Evolutionary conservation across 2,113 vertebrate genomes (phyloP), one percentile per base, ranked within the genome.

Genomic region (Hepsetus odoe): DNA sequence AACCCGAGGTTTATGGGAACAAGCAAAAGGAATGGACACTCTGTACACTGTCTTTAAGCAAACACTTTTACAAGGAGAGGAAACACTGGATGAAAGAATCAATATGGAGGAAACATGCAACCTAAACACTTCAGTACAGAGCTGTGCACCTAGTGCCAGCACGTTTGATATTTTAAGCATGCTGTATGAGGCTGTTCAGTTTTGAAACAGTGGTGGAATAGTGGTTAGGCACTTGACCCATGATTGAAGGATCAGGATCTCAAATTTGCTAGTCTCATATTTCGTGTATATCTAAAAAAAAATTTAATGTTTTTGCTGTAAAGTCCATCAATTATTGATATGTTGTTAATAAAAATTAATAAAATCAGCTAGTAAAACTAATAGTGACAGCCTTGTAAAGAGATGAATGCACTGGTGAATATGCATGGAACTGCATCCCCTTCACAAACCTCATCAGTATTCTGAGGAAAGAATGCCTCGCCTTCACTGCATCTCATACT

Each of bases 401-500:
- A 38, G 10, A 9, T n/a, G 32, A 38, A 11, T 22, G 61, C 61
- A 22, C 1, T 13, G 7, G 32, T 49, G 22, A 9, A 67, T 30
- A 67, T 40, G 22, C 12, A 76, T 13, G 18, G 46, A 9, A 33
- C 42, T 12, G 49, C 24, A n/a, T 56, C 18, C 74, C 33, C 35
- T 22, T 28, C 1, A 33, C 24, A 55, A 42, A 16, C 64, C 22
- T 76, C 35, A 68, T 76, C 49, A 56, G 62, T 76, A 76, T 76
- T 66, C 62, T 20, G 24, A 5, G 62, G 24, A 28, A 51, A 20
- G 26, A 42, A 42, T 6, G 1, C 22, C 26, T 76, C 49, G 16
- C 32, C 32, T 65, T 33, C 59, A 40, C 6, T 0, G 61, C 32
- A 65, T 65, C 20, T 64, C 28, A 55, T 24, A 38, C 14, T 56